Base-by-base conservation (phyloP, 1,140 invertebrate genomes). In the Tetranychus cinnabarinus region DNA sequence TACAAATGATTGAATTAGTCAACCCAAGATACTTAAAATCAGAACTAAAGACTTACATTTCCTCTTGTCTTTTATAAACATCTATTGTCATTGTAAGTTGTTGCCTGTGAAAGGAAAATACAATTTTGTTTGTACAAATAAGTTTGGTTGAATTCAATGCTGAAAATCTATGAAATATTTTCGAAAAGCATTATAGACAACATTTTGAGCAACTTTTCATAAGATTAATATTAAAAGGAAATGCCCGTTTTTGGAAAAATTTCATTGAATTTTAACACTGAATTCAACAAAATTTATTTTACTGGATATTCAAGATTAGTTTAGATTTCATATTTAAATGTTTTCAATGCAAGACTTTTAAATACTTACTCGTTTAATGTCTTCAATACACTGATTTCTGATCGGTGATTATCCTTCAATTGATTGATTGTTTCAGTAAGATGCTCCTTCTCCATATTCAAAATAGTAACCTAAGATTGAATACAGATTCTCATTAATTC, bases 11-110 rank as follows among this genome's bases (percentile, higher is more conserved):
- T 10, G 23, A 54, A 36, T 42, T 55, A 6, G 3, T 50, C 39
- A 42, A 42, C 54, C n/a, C 4, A 42, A 7, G 59, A 4, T 60
- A 12, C 8, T 46, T 2, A 60, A 15, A 35, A 39, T 10, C 31
- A 2, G 2, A 5, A 2, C 3, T 39, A 45, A 31, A n/a, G 12
- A 61, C 63, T 64, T 48, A 64, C 63, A 64, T 62, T 8, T 61
- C 47, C 54, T 64, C 63, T 47, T 64, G 63, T 48, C 52, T 23
- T 52, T 58, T 62, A 36, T 55, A 60, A 46, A 64, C 54, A 33
- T 64, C 57, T 0, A 46, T 63, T 7, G 63, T 64, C 56, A 64
- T 62, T 35, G 23, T 34, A 34, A 64, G 37, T 54, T 64, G 63
- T 52, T 64, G 63, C 39, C 63, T 64, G 39, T 34, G 31, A 0